Base-by-base conservation (phyloP, 2,888 invertebrate species). In the Andrena trimmerana region DNA sequence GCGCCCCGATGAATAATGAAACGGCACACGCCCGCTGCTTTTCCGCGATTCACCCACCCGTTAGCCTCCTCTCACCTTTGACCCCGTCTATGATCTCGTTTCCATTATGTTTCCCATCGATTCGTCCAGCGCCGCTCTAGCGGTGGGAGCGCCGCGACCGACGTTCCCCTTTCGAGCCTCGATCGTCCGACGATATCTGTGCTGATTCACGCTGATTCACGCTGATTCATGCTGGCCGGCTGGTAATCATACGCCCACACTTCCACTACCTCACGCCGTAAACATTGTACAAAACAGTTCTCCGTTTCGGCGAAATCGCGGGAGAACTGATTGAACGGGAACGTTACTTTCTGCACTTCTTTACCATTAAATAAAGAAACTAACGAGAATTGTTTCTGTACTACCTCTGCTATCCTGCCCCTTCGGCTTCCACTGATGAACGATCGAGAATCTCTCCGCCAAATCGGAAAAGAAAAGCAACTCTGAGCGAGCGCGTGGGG, bases 1-100 rank as follows among this genome's bases (percentile, higher is more conserved):
- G 48, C 57, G 33, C 42, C 7, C 20, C 13, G 66, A 7, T 54
- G 73, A 66, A 81, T 81, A 81, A 81, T 65, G 63, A 79, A 81
- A 72, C 66, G 66, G n/a, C 60, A 16, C 50, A 10, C 16, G 20
- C 68, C 13, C 48, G 65, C 42, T 13, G 59, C 67, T 13, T 69
- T 29, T 29, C 81, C 62, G 50, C 74, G 60, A 75, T 68, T 75
- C 50, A 31, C 24, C 13, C 33, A 16, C 42, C 52, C 36, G 42
- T 79, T 73, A 68, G 2, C 72, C 48, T 59, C 48, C 36, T 78
- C 36, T 78, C 72, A 50, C 67, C 57, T 79, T 73, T 73, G 27
- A 68, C 65, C 50, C 65, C 42, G 29, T 20, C 29, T 42, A 48
- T n/a, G 33, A 52, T 27, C 13, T 29, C 24, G 29, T 60, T 57